Evolutionary conservation across 2,797 vertebrate species (phyloP).

Genomic region (Menidia menidia): DNA sequence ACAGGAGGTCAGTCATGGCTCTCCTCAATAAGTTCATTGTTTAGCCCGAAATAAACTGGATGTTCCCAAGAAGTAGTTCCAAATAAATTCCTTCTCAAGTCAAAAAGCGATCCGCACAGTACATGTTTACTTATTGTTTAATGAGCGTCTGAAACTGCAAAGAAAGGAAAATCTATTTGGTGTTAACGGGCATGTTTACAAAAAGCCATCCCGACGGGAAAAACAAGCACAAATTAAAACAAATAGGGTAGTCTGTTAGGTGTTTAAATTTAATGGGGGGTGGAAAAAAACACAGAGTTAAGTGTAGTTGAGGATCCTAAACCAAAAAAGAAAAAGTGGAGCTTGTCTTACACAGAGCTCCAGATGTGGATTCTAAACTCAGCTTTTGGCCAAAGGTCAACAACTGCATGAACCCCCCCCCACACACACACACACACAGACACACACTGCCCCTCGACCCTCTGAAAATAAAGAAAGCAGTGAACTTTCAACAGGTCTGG

Average conservation of each 20-base stretch:
- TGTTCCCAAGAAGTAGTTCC: not conserved
- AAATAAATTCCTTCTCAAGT: not conserved
- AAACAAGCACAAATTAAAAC: too few relatives aligned
- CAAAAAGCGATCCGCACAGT: not conserved
- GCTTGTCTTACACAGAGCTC: not conserved
- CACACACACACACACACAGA: not conserved
- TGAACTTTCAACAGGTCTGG: slow-evolving; percentile 28
- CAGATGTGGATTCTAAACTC: slow-evolving; percentile 9
- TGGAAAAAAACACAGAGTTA: too few relatives aligned
- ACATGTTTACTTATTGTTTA: not conserved
- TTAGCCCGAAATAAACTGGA: slow-evolving; percentile 3
- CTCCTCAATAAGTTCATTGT: slow-evolving; percentile 37
- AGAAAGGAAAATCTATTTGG: not conserved
- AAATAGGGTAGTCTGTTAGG: too few relatives aligned
- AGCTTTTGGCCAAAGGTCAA: slow-evolving; percentile 18
- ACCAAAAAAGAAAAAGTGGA: not conserved
- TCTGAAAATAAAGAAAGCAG: slow-evolving; percentile 44
- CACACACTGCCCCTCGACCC: not conserved
- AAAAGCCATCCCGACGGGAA: not conserved
- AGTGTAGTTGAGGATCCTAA: too few relatives aligned
- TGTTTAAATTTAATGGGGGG: too few relatives aligned
- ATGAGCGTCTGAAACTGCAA: not conserved
- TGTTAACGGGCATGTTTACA: not conserved
- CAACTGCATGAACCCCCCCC: slow-evolving; percentile 8
- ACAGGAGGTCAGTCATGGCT: slow-evolving; percentile 22